Evolutionary conservation across 2,113 vertebrate genomes (phyloP).

Genomic region (Thalassoma bifasciatum): DNA sequence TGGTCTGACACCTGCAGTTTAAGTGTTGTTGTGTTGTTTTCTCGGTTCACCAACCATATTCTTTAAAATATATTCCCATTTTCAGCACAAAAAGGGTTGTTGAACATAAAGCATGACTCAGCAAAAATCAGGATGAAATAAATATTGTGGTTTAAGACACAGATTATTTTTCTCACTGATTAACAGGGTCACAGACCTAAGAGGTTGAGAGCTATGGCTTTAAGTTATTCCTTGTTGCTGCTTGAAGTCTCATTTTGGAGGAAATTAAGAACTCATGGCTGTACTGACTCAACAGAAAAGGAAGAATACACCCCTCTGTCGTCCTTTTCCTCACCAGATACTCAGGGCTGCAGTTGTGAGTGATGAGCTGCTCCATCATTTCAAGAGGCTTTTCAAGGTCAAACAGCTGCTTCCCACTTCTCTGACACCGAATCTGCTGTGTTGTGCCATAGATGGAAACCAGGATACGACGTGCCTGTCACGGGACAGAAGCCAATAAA

Average conservation of each 20-base stretch:
- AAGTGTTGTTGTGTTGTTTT: neutral
- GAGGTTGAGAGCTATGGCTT: too few species aligned
- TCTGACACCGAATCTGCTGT: slow-evolving; percentile 69
- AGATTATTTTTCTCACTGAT: too few species aligned
- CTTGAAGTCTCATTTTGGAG: too few species aligned
- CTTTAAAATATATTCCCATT: too few species aligned
- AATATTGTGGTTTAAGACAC: too few species aligned
- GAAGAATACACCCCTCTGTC: neutral
- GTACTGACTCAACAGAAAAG: neutral
- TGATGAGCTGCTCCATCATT: slow-evolving; percentile 77
- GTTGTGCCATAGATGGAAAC: slow-evolving; percentile 77
- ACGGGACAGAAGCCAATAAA: neutral
- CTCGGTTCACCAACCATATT: neutral
- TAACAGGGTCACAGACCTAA: too few species aligned
- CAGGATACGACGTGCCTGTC: slow-evolving; percentile 72
- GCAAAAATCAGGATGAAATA: too few species aligned
- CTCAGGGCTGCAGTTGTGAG: slow-evolving; percentile 69
- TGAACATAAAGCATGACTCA: too few species aligned
- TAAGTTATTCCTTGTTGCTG: too few species aligned
- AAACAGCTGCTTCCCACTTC: slow-evolving; percentile 23
- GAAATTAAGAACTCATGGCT: neutral
- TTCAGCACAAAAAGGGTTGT: too few species aligned
- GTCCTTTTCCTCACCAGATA: slow-evolving; percentile 62
- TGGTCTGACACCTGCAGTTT: neutral
- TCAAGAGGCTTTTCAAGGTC: slow-evolving; percentile 62